Base-by-base conservation (phyloP, 2,888 invertebrate genomes). In the Neoitamus cyanurus region DNA sequence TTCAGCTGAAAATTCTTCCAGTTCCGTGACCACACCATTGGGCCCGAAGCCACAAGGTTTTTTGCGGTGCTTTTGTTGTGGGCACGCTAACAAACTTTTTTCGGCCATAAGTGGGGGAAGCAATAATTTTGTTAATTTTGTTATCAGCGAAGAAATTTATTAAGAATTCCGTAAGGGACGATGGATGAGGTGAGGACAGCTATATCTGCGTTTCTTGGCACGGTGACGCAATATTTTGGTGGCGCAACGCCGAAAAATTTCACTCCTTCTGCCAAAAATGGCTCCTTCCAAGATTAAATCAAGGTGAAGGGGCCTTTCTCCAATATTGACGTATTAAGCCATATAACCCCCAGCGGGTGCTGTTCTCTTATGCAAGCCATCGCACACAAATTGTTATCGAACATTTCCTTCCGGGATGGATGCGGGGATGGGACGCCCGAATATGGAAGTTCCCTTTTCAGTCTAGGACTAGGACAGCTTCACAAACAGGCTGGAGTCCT, bases 261-360 rank as follows among this genome's bases (percentile, higher is more conserved):
- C 3, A 4, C 30, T 31, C 31, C 15, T 5, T 31, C 34, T 9
- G 15, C 31, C 11, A 15, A 11, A 42, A 42, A 3, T 42, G 4
- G 15, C 30, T 13, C 4, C 4, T 58, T 58, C 58, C 11, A n/a
- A 34, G 78, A 78, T 78, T 78, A 78, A 78, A 78, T 78, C 78
- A 78, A 78, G 58, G 78, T 58, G 58, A 78, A 78, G 48, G 58
- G 78, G 78, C 78, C 58, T 48, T 48, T 31, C 48, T 31, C 48
- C 78, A 78, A 78, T 78, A 78, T 78, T 78, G 78, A 48, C 34
- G 34, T 48, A 78, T 78, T 78, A 78, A 78, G 78, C 78, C 30
- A 58, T 58, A 48, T 78, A 77, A 78, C 34, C 58, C 78, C 48
- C 31, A 78, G 31, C 78, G 78, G 58, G 3, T 70, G 70, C 58